Percentiles rank a stretch among this genome's conserved stretches.
Conservation (phyloP, 2,888 invertebrate species). For the Tetragonula carbonaria region DNA sequence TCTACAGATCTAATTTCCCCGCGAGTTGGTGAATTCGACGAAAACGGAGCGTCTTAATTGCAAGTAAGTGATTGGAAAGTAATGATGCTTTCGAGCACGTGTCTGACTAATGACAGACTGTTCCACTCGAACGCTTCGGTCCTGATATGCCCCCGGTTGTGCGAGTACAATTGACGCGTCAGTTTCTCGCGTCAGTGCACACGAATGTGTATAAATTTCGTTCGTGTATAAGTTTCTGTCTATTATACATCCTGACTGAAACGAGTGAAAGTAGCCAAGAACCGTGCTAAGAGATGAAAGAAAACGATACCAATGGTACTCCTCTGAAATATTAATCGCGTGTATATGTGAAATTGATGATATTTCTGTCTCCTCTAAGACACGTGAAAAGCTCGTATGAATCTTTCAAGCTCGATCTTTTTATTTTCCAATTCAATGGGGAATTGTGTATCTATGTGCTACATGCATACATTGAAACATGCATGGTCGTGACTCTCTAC, state of each 20-base stretch:
- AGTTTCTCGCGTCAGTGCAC: neutral
- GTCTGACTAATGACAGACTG: neutral
- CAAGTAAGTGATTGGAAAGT: constrained; percentile 3
- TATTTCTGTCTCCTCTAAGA: too few species aligned
- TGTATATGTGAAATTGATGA: too few species aligned
- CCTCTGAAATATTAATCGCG: too few species aligned
- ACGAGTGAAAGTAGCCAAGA: too few species aligned
- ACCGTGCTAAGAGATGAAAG: too few species aligned
- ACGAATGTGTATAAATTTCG: neutral
- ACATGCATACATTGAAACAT: too few species aligned
- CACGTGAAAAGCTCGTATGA: too few species aligned
- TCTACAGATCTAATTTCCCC: neutral
- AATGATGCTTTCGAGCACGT: neutral
- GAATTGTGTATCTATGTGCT: too few species aligned
- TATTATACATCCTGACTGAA: neutral
- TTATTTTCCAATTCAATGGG: too few species aligned
- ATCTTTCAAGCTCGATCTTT: too few species aligned
- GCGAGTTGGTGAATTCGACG: neutral
- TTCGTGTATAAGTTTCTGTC: neutral
- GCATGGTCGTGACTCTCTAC: too few species aligned
- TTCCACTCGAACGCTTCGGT: neutral
- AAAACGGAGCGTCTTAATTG: constrained; percentile 7
- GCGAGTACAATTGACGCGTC: neutral
- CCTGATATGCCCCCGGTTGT: neutral
- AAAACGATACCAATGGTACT: too few species aligned